Evolutionary conservation across 2,888 invertebrate genomes (phyloP).

Genomic region (Epinotia brunnichana): DNA sequence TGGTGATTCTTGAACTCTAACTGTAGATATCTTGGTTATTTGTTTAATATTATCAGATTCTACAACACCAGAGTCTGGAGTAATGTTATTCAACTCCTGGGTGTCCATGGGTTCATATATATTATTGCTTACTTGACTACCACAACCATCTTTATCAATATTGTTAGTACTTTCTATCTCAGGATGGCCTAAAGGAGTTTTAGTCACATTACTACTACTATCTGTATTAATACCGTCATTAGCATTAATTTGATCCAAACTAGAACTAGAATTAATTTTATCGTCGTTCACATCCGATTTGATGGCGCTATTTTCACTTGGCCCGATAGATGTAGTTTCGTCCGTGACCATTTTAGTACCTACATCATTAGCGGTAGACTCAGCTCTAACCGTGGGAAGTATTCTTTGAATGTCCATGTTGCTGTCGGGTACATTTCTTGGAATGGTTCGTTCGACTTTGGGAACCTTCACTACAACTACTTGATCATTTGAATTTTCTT

Average conservation of each 20-base stretch:
- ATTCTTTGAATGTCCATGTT: conserved; percentile 44
- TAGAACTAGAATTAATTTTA: conserved; percentile 39
- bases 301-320: conserved; percentile 1
- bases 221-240: background rate
- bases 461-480: conserved; percentile 76
- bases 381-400: conserved; percentile 21
- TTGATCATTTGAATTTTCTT: conserved; percentile 68
- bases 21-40: background rate
- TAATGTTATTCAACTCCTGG: conserved; percentile 19
- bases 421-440: conserved; percentile 52
- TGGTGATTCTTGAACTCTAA: conserved; percentile 16
- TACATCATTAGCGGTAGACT: background rate
- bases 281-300: background rate
- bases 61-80: background rate
- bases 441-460: conserved; percentile 64
- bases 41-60: conserved; percentile 10
- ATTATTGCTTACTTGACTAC: conserved; percentile 30
- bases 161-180: conserved; percentile 22
- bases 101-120: conserved; percentile 30
- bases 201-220: conserved; percentile 10
- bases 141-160: conserved; percentile 33
- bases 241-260: conserved; percentile 33
- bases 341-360: conserved; percentile 5
- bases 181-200: background rate
- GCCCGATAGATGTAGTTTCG: background rate